Conservation (phyloP, 2,888 invertebrate species). For the Rhimphoctona megacephalus region DNA sequence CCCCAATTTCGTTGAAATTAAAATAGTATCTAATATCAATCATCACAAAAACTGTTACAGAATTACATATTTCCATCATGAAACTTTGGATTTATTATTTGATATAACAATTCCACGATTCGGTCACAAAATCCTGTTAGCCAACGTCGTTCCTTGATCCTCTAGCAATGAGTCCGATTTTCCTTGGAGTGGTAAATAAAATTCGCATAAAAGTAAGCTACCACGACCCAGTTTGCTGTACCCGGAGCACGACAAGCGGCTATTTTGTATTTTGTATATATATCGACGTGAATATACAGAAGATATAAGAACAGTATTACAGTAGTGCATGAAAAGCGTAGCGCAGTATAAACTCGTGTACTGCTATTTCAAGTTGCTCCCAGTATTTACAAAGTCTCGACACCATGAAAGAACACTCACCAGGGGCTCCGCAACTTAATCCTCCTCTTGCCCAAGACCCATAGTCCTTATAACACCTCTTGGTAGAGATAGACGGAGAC, state of each 20-base stretch:
- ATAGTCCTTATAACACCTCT: constrained; percentile 66
- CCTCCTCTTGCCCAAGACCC: constrained; percentile 65
- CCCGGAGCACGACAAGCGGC: constrained; percentile 49
- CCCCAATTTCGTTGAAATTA: constrained; percentile 49
- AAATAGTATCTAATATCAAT: neutral
- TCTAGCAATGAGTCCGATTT: constrained; percentile 30
- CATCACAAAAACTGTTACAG: neutral
- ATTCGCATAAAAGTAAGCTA: constrained; percentile 66
- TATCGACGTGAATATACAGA: constrained; percentile 43
- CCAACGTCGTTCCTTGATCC: constrained; percentile 65
- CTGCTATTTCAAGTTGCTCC: constrained; percentile 64
- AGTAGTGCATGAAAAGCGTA: constrained; percentile 47
- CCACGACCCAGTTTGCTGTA: constrained; percentile 66
- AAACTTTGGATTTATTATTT: neutral
- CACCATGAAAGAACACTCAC: constrained; percentile 45
- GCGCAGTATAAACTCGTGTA: constrained; percentile 35
- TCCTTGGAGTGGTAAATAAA: constrained; percentile 44
- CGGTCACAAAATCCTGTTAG: constrained; percentile 55
- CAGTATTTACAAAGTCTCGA: constrained; percentile 68
- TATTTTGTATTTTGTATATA: constrained; percentile 29
- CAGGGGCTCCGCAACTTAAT: constrained; percentile 64
- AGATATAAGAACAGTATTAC: constrained; percentile 32
- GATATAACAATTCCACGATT: neutral
- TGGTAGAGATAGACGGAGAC: constrained; percentile 55
- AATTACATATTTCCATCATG: neutral